Evolutionary conservation across 1,140 invertebrate species (phyloP).

Genomic region (Diprion similis): DNA sequence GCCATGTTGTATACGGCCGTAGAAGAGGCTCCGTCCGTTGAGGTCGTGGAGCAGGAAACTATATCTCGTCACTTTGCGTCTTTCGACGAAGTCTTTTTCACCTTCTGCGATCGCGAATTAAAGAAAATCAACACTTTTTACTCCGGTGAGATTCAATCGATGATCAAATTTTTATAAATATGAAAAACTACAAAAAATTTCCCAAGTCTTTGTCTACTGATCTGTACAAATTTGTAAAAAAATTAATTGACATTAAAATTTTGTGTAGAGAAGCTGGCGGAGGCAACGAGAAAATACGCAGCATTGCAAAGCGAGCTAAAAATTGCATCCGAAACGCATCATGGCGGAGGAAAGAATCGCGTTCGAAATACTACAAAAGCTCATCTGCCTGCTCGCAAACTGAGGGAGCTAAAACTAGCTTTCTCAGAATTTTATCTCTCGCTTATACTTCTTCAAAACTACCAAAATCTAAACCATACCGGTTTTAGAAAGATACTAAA

Average conservation of each 20-base stretch:
- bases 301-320: constrained; percentile 89
- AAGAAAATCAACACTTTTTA: constrained; percentile 98
- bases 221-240: constrained; percentile 1
- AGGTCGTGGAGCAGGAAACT: constrained; percentile 87
- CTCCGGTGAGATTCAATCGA: constrained; percentile 70
- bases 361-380: constrained; percentile 65
- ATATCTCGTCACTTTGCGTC: constrained; percentile 90
- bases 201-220: background rate
- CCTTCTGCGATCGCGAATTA: constrained; percentile 93
- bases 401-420: constrained; percentile 95
- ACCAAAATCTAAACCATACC: constrained; percentile 97
- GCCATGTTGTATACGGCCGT: constrained; percentile 87
- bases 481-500: constrained; percentile 99
- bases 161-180: background rate
- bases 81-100: constrained; percentile 96
- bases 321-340: constrained; percentile 74
- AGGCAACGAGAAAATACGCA: constrained; percentile 94
- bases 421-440: constrained; percentile 99
- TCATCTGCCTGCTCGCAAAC: constrained; percentile 75
- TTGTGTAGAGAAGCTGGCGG: constrained; percentile 90
- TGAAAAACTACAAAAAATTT: background rate
- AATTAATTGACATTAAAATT: constrained; percentile 25
- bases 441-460: constrained; percentile 90
- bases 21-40: constrained; percentile 86
- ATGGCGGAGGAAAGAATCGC: constrained; percentile 58